phyloP scores from a whole-genome alignment of 1,140 invertebrate species.

The Drosophila nebulosa region DNA sequence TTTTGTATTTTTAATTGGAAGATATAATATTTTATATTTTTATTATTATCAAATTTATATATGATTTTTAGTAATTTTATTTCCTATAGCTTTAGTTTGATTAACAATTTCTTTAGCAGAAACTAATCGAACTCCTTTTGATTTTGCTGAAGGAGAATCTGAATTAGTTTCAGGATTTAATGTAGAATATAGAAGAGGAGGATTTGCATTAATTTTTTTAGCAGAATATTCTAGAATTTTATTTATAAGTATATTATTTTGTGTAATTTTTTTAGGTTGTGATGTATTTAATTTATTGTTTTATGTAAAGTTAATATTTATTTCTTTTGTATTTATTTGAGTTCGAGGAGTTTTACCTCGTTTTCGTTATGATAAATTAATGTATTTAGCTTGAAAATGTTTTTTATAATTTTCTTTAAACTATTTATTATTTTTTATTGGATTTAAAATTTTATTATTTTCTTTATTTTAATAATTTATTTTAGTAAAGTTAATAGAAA shows the following conservation, averaged over 20 bases:
- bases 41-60: constrained; percentile 80
- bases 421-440: constrained; percentile 49
- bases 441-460: constrained; percentile 60
- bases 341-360: constrained; percentile 41
- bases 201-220: constrained; percentile 89
- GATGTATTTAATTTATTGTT: constrained; percentile 84
- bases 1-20: constrained; percentile 82
- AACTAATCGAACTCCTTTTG: constrained; percentile 88
- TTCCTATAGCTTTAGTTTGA: constrained; percentile 83
- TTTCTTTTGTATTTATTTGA: constrained; percentile 82
- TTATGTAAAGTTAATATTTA: constrained; percentile 8
- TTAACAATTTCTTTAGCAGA: constrained; percentile 85
- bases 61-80: constrained; percentile 82
- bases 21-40: constrained; percentile 56
- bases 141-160: constrained; percentile 89
- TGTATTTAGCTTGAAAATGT: constrained; percentile 79
- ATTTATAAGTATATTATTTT: constrained; percentile 80
- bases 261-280: constrained; percentile 86
- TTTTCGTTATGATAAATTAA: constrained; percentile 76
- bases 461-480: constrained; percentile 56
- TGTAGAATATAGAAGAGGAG: constrained; percentile 83
- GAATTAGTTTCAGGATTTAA: constrained; percentile 90
- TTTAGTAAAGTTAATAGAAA: constrained; percentile 83
- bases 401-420: constrained; percentile 73
- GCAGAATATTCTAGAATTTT: constrained; percentile 82